Conservation (phyloP, 2,797 vertebrate genomes). For the Scolopax bukidnonensis region DNA sequence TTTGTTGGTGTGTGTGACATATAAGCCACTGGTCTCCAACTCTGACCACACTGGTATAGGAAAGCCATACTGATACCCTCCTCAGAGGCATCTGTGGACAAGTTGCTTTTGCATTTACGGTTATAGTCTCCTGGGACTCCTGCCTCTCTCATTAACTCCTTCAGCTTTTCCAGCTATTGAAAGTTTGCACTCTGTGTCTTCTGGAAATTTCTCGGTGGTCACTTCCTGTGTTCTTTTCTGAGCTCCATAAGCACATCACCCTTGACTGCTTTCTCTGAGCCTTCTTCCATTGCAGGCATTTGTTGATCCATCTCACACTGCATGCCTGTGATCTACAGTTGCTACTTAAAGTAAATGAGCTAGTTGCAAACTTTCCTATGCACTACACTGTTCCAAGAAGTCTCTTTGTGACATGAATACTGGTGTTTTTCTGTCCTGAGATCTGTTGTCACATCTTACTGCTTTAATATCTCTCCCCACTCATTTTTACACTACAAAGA, state of each 20-base stretch:
- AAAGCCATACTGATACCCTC: constrained; percentile 1
- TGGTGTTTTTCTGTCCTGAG: neutral
- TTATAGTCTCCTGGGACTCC: neutral
- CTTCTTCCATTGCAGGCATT: neutral
- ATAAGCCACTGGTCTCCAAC: constrained; percentile 21
- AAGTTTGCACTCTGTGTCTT: neutral
- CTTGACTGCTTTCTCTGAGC: neutral
- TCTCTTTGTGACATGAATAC: neutral
- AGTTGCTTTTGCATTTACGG: neutral
- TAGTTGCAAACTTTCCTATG: neutral
- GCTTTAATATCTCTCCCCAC: neutral
- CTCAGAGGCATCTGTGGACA: constrained; percentile 3
- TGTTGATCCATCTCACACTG: neutral
- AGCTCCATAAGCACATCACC: neutral
- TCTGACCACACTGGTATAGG: neutral
- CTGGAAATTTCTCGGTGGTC: neutral
- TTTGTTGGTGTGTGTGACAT: constrained; percentile 40
- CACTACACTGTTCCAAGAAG: neutral
- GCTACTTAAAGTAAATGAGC: neutral
- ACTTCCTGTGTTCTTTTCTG: neutral
- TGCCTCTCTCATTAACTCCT: neutral
- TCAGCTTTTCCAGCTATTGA: neutral
- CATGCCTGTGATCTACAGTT: neutral
- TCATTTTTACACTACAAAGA: neutral
- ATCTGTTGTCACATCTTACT: neutral